Evolutionary conservation across 2,888 invertebrate species (phyloP).

Genomic region (Leucophenga maculata): DNA sequence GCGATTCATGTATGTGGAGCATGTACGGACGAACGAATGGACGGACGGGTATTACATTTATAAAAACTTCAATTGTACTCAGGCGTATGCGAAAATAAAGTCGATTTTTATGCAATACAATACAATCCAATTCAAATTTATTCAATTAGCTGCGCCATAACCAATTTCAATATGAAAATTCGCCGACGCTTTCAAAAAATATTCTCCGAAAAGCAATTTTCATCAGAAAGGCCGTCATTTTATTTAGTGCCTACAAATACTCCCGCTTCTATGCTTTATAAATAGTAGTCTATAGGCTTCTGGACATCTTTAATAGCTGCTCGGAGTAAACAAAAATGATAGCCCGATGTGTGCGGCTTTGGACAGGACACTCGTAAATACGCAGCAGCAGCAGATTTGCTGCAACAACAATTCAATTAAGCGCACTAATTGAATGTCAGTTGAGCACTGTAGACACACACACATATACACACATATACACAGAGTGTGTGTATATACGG

Average conservation of each 20-base stretch:
- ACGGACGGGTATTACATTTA: constrained; percentile 35
- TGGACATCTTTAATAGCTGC: no score
- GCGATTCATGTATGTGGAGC: constrained; percentile 7
- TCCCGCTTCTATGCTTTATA: no score
- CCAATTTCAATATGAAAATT: no score
- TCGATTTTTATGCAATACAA: constrained; percentile 38
- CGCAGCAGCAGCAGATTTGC: constrained; percentile 55
- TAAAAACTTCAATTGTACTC: constrained; percentile 29
- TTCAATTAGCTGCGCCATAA: constrained; percentile 54
- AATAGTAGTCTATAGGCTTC: no score
- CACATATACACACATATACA: background rate
- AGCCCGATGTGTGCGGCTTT: background rate
- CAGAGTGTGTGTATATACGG: background rate
- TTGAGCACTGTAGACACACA: constrained; percentile 28
- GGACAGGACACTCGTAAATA: constrained; percentile 30
- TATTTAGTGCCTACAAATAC: no score
- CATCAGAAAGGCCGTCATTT: no score
- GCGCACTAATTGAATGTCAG: constrained; percentile 63
- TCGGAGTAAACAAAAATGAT: no score
- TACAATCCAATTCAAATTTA: constrained; percentile 52
- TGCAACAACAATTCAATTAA: constrained; percentile 65
- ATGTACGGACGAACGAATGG: no score
- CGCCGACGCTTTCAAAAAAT: no score
- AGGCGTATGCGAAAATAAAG: constrained; percentile 33
- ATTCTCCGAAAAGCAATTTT: no score